Base-by-base conservation (phyloP, 2,113 vertebrate genomes). In the Micromys minutus region DNA sequence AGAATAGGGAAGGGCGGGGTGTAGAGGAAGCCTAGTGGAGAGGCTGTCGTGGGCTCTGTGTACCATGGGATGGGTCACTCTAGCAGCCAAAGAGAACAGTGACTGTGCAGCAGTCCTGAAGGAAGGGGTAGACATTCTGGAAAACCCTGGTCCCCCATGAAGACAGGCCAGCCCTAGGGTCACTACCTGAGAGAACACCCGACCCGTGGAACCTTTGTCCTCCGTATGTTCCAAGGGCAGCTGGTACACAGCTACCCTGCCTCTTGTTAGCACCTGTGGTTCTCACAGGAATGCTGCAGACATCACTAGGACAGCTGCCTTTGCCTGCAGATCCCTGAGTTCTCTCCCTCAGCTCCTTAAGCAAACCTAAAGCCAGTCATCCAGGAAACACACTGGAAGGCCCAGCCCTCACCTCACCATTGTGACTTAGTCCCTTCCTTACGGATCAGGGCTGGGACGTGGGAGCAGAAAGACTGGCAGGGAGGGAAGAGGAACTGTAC, bases 41-140 rank as follows among this genome's bases (percentile, higher is more conserved):
- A 80, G 13, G 7, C 26, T 39, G 29, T 31, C 50, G 31, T 47
- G 61, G 67, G 55, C 24, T 83, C 90, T 74, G 69, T 61, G 39
- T 22, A 13, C 7, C 10, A 59, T 76, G 8, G 42, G 50, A 1
- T 50, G 4, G 24, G 47, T 52, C 31, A 31, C 42, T 50, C 69
- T 26, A 10, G 31, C 8, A 34, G 87, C 79, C 63, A 69, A 36
- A 12, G 36, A 36, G 47, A 50, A 47, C 67, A 39, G 12, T 36
- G 47, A 10, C 92, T 50, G 5, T 0, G 36, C 39, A 61, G 9
- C 0, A 0, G 0, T 15, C 52, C 36, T 29, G 7, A 0, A 26
- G 83, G 81, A 52, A 0, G 3, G 24, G 1, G 26, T 5, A 0
- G 21, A 21, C 26, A 2, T 42, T 57, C 77, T 5, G 4, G 79